These are phyloP conservation scores for Hypselothyrea guttata DNA, from an alignment of 2,888 invertebrate genomes.

Conservation along the genomic window DNA sequence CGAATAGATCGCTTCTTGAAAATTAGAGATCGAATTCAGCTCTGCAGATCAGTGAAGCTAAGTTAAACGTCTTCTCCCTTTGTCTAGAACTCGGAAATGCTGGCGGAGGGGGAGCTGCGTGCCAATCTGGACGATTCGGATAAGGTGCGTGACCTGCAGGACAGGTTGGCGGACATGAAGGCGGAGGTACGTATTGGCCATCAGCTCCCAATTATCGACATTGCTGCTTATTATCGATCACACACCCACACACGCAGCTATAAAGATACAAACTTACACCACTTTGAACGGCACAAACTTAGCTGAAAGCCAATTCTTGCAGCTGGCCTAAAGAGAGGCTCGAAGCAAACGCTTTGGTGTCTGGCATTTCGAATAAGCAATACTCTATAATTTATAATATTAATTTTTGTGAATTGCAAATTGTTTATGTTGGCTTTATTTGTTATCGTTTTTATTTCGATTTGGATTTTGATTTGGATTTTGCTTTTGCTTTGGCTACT, in stretches of 20 bases:
- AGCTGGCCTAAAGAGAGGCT: background rate
- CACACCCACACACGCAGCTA: conserved; percentile 17
- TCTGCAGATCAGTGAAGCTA: too few species aligned
- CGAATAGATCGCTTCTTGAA: background rate
- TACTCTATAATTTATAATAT: too few species aligned
- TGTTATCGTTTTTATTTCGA: too few species aligned
- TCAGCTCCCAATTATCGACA: conserved; percentile 16
- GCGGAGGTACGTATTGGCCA: conserved; percentile 89
- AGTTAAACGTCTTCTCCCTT: too few species aligned
- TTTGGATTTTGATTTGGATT: too few species aligned
- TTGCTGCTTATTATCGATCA: conserved; percentile 26
- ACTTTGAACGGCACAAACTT: background rate
- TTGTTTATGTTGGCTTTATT: conserved; percentile 11
- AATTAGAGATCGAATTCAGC: too few species aligned
- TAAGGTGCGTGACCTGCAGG: conserved; percentile 93
- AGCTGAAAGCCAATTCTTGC: background rate
- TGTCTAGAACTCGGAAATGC: conserved; percentile 97
- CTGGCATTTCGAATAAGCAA: too few species aligned
- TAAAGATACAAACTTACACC: background rate
- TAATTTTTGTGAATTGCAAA: too few species aligned
- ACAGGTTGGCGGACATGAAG: conserved; percentile 95
- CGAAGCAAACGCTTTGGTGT: too few species aligned
- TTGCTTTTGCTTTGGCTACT: conserved; percentile 13
- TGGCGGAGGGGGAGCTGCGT: conserved; percentile 94
- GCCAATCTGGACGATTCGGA: conserved; percentile 93